Percentiles rank a stretch among this genome's conserved stretches.
These are phyloP conservation scores for Apamea epomidion DNA, from an alignment of 2,888 invertebrate species.

Conservation along the genomic window DNA sequence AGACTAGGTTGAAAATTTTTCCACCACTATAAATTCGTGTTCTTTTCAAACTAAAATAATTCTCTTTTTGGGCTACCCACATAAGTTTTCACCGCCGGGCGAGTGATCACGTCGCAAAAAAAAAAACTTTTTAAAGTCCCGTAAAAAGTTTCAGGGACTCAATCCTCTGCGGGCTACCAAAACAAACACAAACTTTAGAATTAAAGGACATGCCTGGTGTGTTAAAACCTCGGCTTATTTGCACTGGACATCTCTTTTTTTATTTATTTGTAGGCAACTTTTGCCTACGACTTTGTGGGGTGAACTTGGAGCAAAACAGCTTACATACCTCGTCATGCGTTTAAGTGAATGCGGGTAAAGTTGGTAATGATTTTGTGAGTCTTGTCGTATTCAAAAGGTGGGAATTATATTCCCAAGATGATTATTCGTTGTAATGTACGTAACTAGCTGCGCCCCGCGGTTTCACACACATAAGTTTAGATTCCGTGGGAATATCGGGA, in stretches of 20 bases:
- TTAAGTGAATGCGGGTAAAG: neutral
- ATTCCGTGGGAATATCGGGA: no score
- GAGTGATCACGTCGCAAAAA: constrained; percentile 64
- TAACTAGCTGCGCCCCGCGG: no score
- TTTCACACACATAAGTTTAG: no score
- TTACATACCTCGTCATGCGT: constrained; percentile 24
- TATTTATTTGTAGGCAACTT: constrained; percentile 52
- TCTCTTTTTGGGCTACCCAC: constrained; percentile 55
- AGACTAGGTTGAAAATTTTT: constrained; percentile 8
- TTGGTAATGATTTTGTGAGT: neutral
- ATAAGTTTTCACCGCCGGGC: constrained; percentile 55
- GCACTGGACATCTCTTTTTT: constrained; percentile 47
- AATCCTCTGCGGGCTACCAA: constrained; percentile 66
- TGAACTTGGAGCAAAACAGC: constrained; percentile 12
- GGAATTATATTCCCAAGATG: no score
- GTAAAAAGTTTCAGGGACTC: constrained; percentile 68
- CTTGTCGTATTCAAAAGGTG: neutral
- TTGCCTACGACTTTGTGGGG: constrained; percentile 20
- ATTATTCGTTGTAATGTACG: no score
- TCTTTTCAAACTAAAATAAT: constrained; percentile 57
- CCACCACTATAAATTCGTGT: constrained; percentile 35
- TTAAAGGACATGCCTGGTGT: constrained; percentile 63
- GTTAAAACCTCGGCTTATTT: constrained; percentile 62
- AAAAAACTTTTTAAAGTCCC: constrained; percentile 67
- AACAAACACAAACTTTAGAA: constrained; percentile 68